Percentiles rank a stretch among this genome's conserved stretches.
These are phyloP conservation scores for Globodera rostochiensis DNA, from an alignment of 1,140 invertebrate species.

Conservation along the genomic window DNA sequence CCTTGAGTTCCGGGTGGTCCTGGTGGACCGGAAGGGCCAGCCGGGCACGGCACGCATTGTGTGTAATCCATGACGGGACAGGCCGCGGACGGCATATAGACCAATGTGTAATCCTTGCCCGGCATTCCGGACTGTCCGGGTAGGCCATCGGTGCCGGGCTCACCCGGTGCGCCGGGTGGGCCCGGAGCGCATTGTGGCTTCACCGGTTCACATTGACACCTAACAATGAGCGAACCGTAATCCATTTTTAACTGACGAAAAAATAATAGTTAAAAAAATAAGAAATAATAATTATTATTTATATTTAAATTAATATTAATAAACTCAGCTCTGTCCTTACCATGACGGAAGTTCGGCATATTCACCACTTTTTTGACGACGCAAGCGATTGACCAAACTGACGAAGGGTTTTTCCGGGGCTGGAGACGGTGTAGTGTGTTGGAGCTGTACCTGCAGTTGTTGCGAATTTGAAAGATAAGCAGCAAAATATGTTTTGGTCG, in stretches of 20 bases:
- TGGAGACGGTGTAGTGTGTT: constrained; percentile 44
- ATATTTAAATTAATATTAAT: too few relatives aligned
- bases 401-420: constrained; percentile 46
- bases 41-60: constrained; percentile 33
- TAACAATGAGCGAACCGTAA: background rate
- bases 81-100: constrained; percentile 14
- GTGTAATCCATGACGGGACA: constrained; percentile 34
- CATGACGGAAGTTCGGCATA: constrained; percentile 43
- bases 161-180: constrained; percentile 43
- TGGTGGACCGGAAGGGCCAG: constrained; percentile 30
- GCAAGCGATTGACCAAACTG: constrained; percentile 49
- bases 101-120: constrained; percentile 35
- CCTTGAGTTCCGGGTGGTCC: constrained; percentile 31
- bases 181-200: constrained; percentile 54
- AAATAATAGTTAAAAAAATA: too few relatives aligned
- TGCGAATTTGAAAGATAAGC: too few relatives aligned
- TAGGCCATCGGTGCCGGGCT: constrained; percentile 36
- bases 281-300: too few relatives aligned
- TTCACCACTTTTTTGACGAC: constrained; percentile 41
- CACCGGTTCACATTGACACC: constrained; percentile 54
- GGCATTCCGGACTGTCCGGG: constrained; percentile 41
- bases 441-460: constrained; percentile 33
- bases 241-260: background rate
- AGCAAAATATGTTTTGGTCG: too few relatives aligned
- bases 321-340: background rate